A percentile compares a stretch with the other conserved stretches of the same genome.
Evolutionary conservation across 2,888 invertebrate species (phyloP).

Genomic region (Pristionchus fissidentatus): DNA sequence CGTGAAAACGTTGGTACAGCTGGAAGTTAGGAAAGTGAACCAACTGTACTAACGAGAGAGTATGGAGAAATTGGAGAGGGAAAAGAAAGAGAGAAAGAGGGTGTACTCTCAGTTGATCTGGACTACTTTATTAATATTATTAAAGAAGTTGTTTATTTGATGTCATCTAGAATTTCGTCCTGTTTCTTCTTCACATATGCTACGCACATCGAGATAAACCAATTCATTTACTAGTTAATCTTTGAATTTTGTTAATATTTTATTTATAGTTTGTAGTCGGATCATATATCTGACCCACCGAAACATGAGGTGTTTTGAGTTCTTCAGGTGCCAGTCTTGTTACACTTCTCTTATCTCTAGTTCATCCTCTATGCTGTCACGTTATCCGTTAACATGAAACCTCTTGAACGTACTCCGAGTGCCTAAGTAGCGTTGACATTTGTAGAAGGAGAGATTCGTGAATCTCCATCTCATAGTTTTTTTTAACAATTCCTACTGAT

Average conservation of each 20-base stretch:
- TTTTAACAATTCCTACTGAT: no score
- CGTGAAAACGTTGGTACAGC: not conserved
- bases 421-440: no score
- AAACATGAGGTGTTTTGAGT: no score
- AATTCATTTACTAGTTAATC: not conserved
- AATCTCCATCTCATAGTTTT: no score
- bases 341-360: not conserved
- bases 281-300: not conserved
- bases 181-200: no score
- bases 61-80: no score
- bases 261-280: no score
- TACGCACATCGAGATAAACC: no score
- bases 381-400: not conserved
- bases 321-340: not conserved
- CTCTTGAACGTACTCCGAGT: not conserved
- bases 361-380: not conserved
- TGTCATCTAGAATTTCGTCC: no score
- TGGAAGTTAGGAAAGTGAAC: constrained; percentile 24
- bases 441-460: no score
- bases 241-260: no score
- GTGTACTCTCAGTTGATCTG: not conserved
- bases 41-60: constrained; percentile 18
- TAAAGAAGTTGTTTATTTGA: no score
- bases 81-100: constrained; percentile 5
- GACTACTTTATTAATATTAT: constrained; percentile 10